phyloP scores from a whole-genome alignment of 2,888 invertebrate species.

The Ptychoptera albimana region DNA sequence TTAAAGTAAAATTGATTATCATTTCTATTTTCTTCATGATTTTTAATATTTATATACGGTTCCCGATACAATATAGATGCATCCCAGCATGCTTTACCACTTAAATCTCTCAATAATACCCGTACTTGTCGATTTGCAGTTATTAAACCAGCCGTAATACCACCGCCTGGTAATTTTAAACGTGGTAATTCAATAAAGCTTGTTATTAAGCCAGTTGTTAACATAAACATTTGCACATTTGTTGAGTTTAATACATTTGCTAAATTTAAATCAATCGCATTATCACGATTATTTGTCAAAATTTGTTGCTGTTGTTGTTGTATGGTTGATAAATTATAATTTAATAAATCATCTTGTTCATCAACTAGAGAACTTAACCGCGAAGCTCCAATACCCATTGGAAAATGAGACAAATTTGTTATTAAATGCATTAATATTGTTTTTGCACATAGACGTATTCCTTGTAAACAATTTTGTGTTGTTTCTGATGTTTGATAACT shows the following conservation, averaged over 20 bases:
- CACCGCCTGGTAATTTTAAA: constrained; percentile 61
- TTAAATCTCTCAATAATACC: constrained; percentile 73
- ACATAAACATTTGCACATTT: constrained; percentile 70
- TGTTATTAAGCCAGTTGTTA: constrained; percentile 67
- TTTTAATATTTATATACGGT: constrained; percentile 31
- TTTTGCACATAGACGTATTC: constrained; percentile 41
- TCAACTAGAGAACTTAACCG: constrained; percentile 77
- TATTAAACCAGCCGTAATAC: constrained; percentile 57
- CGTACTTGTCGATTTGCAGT: constrained; percentile 74
- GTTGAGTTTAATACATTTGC: constrained; percentile 70
- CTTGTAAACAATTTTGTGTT: constrained; percentile 34
- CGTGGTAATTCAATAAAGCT: constrained; percentile 83
- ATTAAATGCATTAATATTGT: constrained; percentile 66
- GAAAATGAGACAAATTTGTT: constrained; percentile 88
- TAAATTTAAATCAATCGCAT: constrained; percentile 50
- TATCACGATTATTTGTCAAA: background rate
- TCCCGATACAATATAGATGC: constrained; percentile 77
- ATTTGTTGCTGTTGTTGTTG: background rate
- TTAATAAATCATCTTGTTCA: constrained; percentile 70
- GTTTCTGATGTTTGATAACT: constrained; percentile 28
- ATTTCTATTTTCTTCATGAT: constrained; percentile 1
- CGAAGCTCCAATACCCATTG: constrained; percentile 77
- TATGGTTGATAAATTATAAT: background rate
- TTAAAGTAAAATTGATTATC: background rate
- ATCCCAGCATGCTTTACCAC: constrained; percentile 94